These are phyloP conservation scores for Lasiommata megera DNA, from an alignment of 2,888 invertebrate genomes.

Conservation along the genomic window DNA sequence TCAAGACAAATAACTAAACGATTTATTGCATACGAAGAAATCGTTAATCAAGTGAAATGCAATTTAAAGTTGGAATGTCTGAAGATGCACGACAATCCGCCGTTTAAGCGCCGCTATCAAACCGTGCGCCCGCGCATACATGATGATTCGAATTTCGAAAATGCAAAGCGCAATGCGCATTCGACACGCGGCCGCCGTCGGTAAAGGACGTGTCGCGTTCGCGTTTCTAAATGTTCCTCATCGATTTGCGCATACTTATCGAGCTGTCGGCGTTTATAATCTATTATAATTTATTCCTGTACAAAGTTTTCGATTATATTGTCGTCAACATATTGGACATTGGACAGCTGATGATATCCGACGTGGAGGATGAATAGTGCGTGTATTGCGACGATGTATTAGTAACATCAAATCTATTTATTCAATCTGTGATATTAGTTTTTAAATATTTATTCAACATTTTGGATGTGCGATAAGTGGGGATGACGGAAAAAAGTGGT, in stretches of 20 bases:
- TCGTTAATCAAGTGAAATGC: no score
- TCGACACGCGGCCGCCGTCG: conserved; percentile 46
- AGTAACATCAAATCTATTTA: conserved; percentile 50
- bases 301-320: conserved; percentile 58
- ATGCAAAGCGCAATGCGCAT: conserved; percentile 36
- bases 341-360: conserved; percentile 49
- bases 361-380: conserved; percentile 54
- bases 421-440: conserved; percentile 72
- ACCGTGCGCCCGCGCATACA: conserved; percentile 24
- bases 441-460: conserved; percentile 25
- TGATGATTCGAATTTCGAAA: conserved; percentile 22
- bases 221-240: conserved; percentile 41
- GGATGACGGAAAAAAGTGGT: conserved; percentile 59
- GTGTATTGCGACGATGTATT: conserved; percentile 37
- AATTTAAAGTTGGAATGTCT: background rate
- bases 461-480: conserved; percentile 3
- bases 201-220: conserved; percentile 42
- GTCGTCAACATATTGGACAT: conserved; percentile 44
- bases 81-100: background rate
- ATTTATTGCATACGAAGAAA: no score
- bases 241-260: conserved; percentile 53
- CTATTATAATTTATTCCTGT: conserved; percentile 64
- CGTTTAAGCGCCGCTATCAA: conserved; percentile 26
- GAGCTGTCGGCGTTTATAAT: conserved; percentile 59
- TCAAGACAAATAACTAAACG: no score